Evolutionary conservation across 2,113 vertebrate genomes (phyloP), one percentile per base, ranked within the genome.

Genomic region (Thinocorus orbignyianus): DNA sequence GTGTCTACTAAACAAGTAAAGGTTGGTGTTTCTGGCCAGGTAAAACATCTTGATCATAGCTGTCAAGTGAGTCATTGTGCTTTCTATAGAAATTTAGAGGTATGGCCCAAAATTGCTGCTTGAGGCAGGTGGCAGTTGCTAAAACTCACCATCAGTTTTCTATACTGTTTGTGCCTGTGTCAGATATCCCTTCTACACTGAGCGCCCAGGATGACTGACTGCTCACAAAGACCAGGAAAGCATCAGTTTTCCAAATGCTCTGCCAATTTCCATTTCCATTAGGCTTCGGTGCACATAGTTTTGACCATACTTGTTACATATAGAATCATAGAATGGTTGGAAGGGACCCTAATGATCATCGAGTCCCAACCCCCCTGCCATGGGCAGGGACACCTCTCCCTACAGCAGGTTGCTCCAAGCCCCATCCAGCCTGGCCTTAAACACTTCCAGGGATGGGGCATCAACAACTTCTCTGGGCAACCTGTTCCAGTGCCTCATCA

Each of bases 81-180:
- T 80, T 92, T 82, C 80, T n/a, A 0, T 71, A n/a, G 71, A 64
- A 88, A 71, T 68, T 30, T 68, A 78, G 58, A 58, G 65, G 33
- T 41, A 81, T 22, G 61, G 51, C 58, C 18, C 39, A 37, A 79
- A 86, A 57, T 23, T 35, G 14, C 41, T 86, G 61, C 58, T 23
- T 81, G 66, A 60, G 46, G 52, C 35, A 81, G 64, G 52, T 48
- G 74, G 39, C 44, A 41, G 19, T 81, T 91, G 31, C 52, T 61
- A 44, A 37, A 76, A 41, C 24, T 80, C 37, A 19, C 17, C 31
- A 3, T 69, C 20, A 31, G n/a, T 37, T 64, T 69, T 39, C 37
- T 49, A n/a, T 65, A 17, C 55, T 39, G 9, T 51, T 68, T 33
- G 3, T n/a, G 26, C 0, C 1, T 42, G 1, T 19, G 44, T 30